Percentiles rank a stretch among this genome's conserved stretches.
These are phyloP conservation scores for Petrocephalus sullivani DNA, from an alignment of 2,797 vertebrate genomes.

Conservation along the genomic window DNA sequence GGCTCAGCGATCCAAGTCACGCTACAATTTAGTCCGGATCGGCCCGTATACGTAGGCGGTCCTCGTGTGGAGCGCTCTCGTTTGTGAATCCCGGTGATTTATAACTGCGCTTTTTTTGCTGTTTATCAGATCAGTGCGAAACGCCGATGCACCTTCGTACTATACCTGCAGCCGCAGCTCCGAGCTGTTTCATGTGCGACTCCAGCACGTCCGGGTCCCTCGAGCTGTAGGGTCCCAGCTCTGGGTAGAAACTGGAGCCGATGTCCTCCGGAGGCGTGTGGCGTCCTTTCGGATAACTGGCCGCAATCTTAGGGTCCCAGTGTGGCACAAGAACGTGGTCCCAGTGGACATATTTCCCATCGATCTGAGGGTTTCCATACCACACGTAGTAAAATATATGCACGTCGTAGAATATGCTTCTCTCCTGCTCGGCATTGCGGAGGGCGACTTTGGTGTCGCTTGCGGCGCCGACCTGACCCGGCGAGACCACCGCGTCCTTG, in stretches of 20 bases:
- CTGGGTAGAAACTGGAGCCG: slow-evolving; percentile 80
- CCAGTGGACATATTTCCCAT: slow-evolving; percentile 78
- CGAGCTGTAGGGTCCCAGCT: slow-evolving; percentile 78
- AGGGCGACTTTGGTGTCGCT: slow-evolving; percentile 49
- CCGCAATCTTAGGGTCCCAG: slow-evolving; percentile 86
- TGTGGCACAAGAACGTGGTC: slow-evolving; percentile 83
- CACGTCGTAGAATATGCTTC: slow-evolving; percentile 72
- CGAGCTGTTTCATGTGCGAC: slow-evolving; percentile 82
- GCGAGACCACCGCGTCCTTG: slow-evolving; percentile 51
- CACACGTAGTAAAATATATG: slow-evolving; percentile 82
- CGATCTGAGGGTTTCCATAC: slow-evolving; percentile 71
- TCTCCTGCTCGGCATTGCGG: slow-evolving; percentile 58
- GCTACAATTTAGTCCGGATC: not conserved
- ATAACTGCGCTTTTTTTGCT: not conserved
- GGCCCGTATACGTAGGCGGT: not conserved
- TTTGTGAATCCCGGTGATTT: not conserved
- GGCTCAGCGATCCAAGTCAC: not conserved
- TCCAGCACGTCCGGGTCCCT: slow-evolving; percentile 75
- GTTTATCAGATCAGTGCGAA: not conserved
- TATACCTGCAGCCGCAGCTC: slow-evolving; percentile 74
- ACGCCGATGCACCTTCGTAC: slow-evolving; percentile 17
- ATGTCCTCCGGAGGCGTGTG: slow-evolving; percentile 81
- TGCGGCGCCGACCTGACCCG: slow-evolving; percentile 46
- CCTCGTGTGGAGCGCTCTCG: not conserved
- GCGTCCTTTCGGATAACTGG: slow-evolving; percentile 80